Conservation (phyloP, 2,888 invertebrate species). For the Caenorhabditis virilis region DNA sequence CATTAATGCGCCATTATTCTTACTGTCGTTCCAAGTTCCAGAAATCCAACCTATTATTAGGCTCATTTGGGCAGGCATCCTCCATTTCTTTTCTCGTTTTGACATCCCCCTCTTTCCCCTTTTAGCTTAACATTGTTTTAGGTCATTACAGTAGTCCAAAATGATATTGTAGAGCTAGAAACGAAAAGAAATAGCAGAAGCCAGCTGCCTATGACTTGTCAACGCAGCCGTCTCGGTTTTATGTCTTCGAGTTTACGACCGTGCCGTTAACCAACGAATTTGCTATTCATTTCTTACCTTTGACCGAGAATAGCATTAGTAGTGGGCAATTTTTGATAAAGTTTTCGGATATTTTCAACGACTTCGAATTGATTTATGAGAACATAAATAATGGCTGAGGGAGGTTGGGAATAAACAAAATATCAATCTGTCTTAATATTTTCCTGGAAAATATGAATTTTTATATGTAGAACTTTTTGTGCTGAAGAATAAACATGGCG, state of each 20-base stretch:
- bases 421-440: too few relatives aligned
- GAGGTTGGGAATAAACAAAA: too few relatives aligned
- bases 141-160: conserved; percentile 35
- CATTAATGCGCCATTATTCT: too few relatives aligned
- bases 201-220: conserved; percentile 29
- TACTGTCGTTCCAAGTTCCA: neutral
- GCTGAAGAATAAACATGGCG: too few relatives aligned
- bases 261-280: conserved; percentile 38
- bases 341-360: too few relatives aligned
- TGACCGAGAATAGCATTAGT: conserved; percentile 2
- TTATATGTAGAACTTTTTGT: too few relatives aligned
- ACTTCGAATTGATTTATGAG: neutral
- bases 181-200: neutral
- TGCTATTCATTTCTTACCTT: conserved; percentile 41
- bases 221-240: conserved; percentile 17
- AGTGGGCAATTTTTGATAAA: neutral
- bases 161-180: conserved; percentile 13
- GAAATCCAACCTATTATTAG: conserved; percentile 26
- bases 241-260: conserved; percentile 40
- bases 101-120: conserved; percentile 12
- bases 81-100: conserved; percentile 2
- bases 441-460: too few relatives aligned
- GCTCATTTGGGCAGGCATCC: conserved; percentile 12
- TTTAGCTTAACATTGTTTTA: neutral
- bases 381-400: neutral